Base-by-base conservation (phyloP, 1,140 invertebrate species). In the Hermetia illucens region DNA sequence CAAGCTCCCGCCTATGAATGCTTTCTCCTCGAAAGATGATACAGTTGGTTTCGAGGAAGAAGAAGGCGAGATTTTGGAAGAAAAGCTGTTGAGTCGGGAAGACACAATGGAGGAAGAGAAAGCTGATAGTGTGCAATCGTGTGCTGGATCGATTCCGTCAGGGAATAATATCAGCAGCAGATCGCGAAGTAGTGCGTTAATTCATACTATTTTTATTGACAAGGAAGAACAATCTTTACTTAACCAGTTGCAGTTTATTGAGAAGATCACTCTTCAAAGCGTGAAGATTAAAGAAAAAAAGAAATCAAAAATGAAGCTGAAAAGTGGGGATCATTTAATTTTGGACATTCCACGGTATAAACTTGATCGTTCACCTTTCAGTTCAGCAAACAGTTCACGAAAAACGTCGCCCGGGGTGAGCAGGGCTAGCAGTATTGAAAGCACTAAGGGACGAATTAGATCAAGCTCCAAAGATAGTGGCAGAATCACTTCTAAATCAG, bases 11-110 rank as follows among this genome's bases (percentile, higher is more conserved):
- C 76, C 79, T n/a, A 74, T 80, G 49, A 84, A 84, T 59, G 79
- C 82, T 0, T 85, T 87, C 62, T 86, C 83, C 1, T 84, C 81
- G 38, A 86, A 86, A 59, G 84, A 88, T 59, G 83, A 88, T 52
- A 88, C 83, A 0, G 72, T 88, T 1, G 78, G 74, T 39, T 66
- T 66, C 24, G 75, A 78, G 43, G 70, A 79, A 51, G n/a, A n/a
- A n/a, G 68, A 74, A 51, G 74, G 76, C 13, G 68, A 72, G 39
- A 69, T 73, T 39, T 66, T 77, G 17, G 69, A 69, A 51, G 67
- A 74, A 45, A 72, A 72, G 43, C 53, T 66, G 0, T 45, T 72
- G 19, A 45, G 50, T 31, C 45, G 46, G 0, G 36, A 44, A 2
- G 27, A 21, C 4, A 46, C 36, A 13, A 43, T 44, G 17, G 54